Conservation (phyloP, 2,113 vertebrate genomes). For the Andinoacara biseriatus region DNA sequence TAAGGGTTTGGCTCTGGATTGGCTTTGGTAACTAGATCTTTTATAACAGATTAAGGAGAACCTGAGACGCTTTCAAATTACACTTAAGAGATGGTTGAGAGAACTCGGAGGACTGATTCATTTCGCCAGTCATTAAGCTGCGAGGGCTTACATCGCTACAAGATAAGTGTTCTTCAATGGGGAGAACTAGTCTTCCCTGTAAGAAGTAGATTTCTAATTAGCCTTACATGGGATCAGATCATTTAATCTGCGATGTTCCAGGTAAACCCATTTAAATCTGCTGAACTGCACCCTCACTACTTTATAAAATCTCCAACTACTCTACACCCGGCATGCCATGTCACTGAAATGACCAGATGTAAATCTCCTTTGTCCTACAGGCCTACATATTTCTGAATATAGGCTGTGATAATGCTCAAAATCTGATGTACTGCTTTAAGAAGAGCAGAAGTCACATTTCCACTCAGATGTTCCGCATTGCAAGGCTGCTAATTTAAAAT, state of each 20-base stretch:
- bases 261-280: constrained; percentile 73
- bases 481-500: neutral
- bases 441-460: neutral
- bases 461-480: neutral
- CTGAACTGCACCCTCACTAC: constrained; percentile 57
- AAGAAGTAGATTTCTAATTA: constrained; percentile 67
- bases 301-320: constrained; percentile 54
- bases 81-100: constrained; percentile 33
- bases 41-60: constrained; percentile 38
- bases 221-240: constrained; percentile 65
- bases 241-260: constrained; percentile 69
- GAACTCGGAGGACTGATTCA: constrained; percentile 51
- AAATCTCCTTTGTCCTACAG: constrained; percentile 2
- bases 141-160: constrained; percentile 28
- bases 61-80: constrained; percentile 38
- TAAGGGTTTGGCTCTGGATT: neutral
- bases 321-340: constrained; percentile 18
- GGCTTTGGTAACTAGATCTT: constrained; percentile 16
- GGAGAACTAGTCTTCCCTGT: constrained; percentile 30
- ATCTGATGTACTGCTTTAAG: neutral
- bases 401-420: neutral
- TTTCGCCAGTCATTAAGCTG: constrained; percentile 51
- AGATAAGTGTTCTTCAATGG: constrained; percentile 36
- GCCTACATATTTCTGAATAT: neutral
- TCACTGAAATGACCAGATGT: constrained; percentile 15